These are phyloP conservation scores for Gallinago undulata DNA, from an alignment of 2,113 vertebrate genomes.

Conservation along the genomic window DNA sequence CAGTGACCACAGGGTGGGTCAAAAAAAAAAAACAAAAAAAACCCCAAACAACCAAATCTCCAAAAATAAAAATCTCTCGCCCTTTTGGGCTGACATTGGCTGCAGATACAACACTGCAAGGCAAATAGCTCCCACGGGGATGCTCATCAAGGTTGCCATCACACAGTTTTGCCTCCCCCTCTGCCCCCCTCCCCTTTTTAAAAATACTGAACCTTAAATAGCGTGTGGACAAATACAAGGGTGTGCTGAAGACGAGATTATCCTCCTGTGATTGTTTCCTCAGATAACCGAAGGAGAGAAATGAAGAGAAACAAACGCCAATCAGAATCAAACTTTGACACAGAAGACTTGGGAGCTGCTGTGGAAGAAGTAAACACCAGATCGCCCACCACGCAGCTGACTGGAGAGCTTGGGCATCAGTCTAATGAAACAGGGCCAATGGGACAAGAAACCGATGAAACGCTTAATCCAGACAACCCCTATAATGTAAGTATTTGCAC, in stretches of 20 bases:
- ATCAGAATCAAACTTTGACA: slow-evolving; percentile 47
- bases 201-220: background rate
- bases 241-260: background rate
- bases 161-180: background rate
- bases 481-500: slow-evolving; percentile 83
- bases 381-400: background rate
- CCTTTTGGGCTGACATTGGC: background rate
- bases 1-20: background rate
- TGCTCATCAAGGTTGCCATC: background rate
- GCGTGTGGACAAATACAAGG: background rate
- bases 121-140: background rate
- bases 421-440: slow-evolving; percentile 64
- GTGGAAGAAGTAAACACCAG: slow-evolving; percentile 65
- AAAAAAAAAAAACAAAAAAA: background rate
- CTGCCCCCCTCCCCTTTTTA: background rate
- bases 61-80: background rate
- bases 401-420: slow-evolving; percentile 42
- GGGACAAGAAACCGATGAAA: slow-evolving; percentile 68
- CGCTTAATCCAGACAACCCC: slow-evolving; percentile 90
- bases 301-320: slow-evolving; percentile 75
- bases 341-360: slow-evolving; percentile 36
- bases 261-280: background rate
- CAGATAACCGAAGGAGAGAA: slow-evolving; percentile 84
- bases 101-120: background rate
- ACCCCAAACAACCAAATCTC: background rate